These are phyloP conservation scores for Hesperia comma DNA, from an alignment of 2,888 invertebrate species.

Conservation along the genomic window DNA sequence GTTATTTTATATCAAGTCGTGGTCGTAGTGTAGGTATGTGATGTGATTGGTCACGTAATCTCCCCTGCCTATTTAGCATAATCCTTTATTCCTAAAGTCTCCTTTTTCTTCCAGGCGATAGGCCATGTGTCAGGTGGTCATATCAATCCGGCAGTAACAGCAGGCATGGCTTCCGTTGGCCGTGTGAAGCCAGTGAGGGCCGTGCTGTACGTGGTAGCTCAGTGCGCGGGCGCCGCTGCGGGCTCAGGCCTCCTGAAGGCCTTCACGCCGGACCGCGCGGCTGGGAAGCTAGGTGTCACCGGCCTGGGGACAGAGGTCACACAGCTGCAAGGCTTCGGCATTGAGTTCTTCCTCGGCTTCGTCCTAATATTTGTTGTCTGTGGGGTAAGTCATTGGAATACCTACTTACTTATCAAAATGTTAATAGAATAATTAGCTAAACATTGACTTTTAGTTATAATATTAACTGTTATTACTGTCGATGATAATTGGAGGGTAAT, in stretches of 20 bases:
- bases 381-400: constrained; percentile 83
- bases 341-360: constrained; percentile 95
- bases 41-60: too few relatives aligned
- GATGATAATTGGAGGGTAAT: too few relatives aligned
- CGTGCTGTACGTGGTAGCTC: constrained; percentile 91
- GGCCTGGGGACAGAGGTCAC: constrained; percentile 84
- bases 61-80: background rate
- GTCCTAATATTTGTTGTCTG: constrained; percentile 95
- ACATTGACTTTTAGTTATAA: too few relatives aligned
- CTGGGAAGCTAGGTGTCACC: constrained; percentile 88
- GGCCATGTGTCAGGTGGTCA: constrained; percentile 96
- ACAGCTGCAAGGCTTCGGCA: constrained; percentile 92
- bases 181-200: constrained; percentile 90
- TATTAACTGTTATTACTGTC: too few relatives aligned
- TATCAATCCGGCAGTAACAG: constrained; percentile 96
- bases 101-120: constrained; percentile 83
- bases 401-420: too few relatives aligned
- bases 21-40: too few relatives aligned
- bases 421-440: too few relatives aligned
- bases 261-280: constrained; percentile 86
- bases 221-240: constrained; percentile 92
- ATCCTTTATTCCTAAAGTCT: background rate
- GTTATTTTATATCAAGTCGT: too few relatives aligned
- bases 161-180: constrained; percentile 90
- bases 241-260: constrained; percentile 90